These are phyloP conservation scores for Micrastur ruficollis DNA, from an alignment of 2,797 vertebrate genomes.

Conservation along the genomic window DNA sequence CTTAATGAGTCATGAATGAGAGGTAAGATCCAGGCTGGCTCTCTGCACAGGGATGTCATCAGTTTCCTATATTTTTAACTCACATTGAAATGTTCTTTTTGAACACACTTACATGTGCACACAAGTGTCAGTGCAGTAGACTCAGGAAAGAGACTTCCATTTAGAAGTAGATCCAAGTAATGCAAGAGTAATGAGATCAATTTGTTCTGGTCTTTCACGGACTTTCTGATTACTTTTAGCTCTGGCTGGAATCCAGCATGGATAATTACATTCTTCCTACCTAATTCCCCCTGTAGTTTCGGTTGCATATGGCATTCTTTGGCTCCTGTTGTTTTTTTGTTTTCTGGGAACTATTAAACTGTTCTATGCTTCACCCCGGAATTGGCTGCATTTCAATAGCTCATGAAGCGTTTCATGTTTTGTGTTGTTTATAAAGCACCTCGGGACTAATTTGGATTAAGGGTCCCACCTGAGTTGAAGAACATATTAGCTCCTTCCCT, in stretches of 20 bases:
- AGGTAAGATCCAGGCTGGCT: background rate
- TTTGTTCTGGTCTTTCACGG: constrained; percentile 2
- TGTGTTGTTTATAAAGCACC: background rate
- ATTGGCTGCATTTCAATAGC: constrained; percentile 3
- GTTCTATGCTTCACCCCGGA: background rate
- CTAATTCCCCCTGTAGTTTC: constrained; percentile 5
- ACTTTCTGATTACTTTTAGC: constrained; percentile 33
- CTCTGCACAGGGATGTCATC: background rate
- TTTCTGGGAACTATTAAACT: background rate
- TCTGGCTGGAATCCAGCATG: constrained; percentile 1
- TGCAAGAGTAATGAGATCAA: constrained; percentile 1
- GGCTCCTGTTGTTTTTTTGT: background rate
- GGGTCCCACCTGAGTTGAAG: background rate
- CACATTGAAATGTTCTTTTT: background rate
- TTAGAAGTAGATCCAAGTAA: background rate
- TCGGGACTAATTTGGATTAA: background rate
- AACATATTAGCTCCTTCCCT: background rate
- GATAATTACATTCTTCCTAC: constrained; percentile 36
- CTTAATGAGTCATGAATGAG: background rate
- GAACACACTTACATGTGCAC: background rate
- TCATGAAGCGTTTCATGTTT: background rate
- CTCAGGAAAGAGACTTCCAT: background rate
- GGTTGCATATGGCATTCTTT: constrained; percentile 20
- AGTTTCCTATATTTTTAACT: background rate
- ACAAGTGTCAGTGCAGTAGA: background rate